Evolutionary conservation across 2,888 invertebrate species (phyloP), one percentile per base, ranked within the genome.

Genomic region (Branchipolynoe longqiensis): DNA sequence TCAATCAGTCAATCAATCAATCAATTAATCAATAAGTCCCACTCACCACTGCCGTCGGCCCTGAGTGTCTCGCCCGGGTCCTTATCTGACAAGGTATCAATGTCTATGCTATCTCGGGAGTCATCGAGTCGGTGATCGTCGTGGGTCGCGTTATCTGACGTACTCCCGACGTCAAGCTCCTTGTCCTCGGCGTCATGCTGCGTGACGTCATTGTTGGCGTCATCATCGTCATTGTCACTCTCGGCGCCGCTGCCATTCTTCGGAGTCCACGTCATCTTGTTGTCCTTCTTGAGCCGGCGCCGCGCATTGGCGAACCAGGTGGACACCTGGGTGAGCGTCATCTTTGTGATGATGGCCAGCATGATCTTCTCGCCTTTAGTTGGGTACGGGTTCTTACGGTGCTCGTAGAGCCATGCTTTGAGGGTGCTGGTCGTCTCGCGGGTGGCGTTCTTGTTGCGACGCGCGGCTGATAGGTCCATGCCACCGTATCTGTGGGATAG

Each of bases 301-400:
- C 98, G 95, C 48, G 98, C 98, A 94, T 98, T 98, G 86, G 98
- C 98, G 94, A 98, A 98, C 98, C 98, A 98, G 91, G 98, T 98
- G 86, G 97, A 97, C 88, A 98, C 98, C 92, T 94, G 89, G n/a
- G 98, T 98, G 89, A 98, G 94, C 86, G 98, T 98, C 98, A 98
- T 98, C 95, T 98, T 97, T 85, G 98, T 98, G 92, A 98, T 97
- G 93, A 98, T 97, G 90, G 98, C 98, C 93, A 98, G 94, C 97
- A 98, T 97, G 91, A 98, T 97, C 94, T 98, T 98, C 95, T 98
- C 98, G 58, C 97, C 98, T 94, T 98, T 98, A 88, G 98, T 98
- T 36, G 98, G 98, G 94, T 98, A 98, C 1, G 98, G 98, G 94
- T 98, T 98, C 94, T 98, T 98, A 94, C 97, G 96, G 95, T 98